phyloP scores from a whole-genome alignment of 1,140 invertebrate species.

The Radopholus similis region DNA sequence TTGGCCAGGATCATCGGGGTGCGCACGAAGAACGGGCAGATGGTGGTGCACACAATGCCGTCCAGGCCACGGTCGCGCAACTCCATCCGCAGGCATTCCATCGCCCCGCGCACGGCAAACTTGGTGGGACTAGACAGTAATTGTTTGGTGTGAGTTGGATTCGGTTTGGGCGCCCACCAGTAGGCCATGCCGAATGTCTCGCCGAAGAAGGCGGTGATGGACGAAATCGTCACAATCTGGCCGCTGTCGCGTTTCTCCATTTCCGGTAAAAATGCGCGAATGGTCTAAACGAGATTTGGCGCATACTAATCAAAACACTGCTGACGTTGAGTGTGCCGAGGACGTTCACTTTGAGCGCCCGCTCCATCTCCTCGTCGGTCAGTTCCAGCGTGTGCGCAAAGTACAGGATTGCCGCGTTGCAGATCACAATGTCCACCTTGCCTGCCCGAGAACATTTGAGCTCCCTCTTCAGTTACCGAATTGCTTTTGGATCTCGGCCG shows the following conservation, averaged over 20 bases:
- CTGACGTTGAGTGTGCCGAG: constrained; percentile 56
- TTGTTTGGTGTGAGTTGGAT: not conserved
- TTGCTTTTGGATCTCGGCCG: constrained; percentile 30
- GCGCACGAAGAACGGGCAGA: constrained; percentile 57
- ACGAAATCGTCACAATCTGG: constrained; percentile 57
- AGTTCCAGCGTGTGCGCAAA: constrained; percentile 51
- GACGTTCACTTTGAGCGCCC: constrained; percentile 51
- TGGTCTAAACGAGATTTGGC: constrained; percentile 42
- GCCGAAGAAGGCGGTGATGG: constrained; percentile 55
- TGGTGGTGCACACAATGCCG: constrained; percentile 49
- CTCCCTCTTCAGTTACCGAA: constrained; percentile 41
- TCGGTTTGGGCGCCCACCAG: constrained; percentile 21
- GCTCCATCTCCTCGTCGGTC: constrained; percentile 40
- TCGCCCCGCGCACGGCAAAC: constrained; percentile 59
- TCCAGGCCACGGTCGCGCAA: constrained; percentile 49
- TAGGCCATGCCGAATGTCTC: constrained; percentile 59
- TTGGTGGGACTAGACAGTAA: constrained; percentile 50
- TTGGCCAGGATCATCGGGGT: constrained; percentile 57
- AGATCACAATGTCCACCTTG: constrained; percentile 55
- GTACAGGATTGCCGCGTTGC: constrained; percentile 56
- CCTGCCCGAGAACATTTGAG: no score
- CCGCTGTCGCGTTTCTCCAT: constrained; percentile 51
- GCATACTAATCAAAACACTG: not conserved
- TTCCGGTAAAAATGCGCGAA: constrained; percentile 49
- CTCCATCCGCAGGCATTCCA: constrained; percentile 60